phyloP scores from a whole-genome alignment of 1,140 invertebrate genomes.

The Trichoplusia ni region DNA sequence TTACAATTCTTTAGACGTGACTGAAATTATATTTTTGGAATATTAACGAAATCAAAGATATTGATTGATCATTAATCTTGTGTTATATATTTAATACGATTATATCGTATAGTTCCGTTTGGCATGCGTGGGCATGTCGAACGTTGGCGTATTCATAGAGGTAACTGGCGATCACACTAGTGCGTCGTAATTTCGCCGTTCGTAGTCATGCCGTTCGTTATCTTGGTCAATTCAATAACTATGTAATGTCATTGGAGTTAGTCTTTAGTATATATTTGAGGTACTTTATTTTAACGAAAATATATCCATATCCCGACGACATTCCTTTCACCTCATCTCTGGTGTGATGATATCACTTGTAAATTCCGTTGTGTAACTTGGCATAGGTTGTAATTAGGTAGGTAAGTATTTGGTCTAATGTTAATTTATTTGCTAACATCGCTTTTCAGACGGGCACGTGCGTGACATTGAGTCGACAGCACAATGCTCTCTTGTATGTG shows the following conservation, averaged over 20 bases:
- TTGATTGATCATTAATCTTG: not conserved
- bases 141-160: slow-evolving; percentile 35
- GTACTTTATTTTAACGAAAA: too few relatives aligned
- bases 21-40: slow-evolving; percentile 49
- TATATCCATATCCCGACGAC: not conserved
- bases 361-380: slow-evolving; percentile 42
- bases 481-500: slow-evolving; percentile 24
- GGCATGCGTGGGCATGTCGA: slow-evolving; percentile 31
- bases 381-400: slow-evolving; percentile 28
- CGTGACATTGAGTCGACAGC: slow-evolving; percentile 48
- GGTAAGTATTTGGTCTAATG: slow-evolving; percentile 7
- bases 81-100: not conserved
- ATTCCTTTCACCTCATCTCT: slow-evolving; percentile 22
- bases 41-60: slow-evolving; percentile 6
- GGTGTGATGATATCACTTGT: slow-evolving; percentile 22
- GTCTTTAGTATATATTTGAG: not conserved
- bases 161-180: slow-evolving; percentile 47
- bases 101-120: slow-evolving; percentile 7
- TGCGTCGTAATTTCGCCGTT: slow-evolving; percentile 74
- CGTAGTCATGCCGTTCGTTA: slow-evolving; percentile 74
- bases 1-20: slow-evolving; percentile 38
- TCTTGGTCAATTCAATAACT: slow-evolving; percentile 70
- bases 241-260: slow-evolving; percentile 45
- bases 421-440: slow-evolving; percentile 8
- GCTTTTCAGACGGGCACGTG: slow-evolving; percentile 44